A percentile compares a stretch with the other conserved stretches of the same genome.
Evolutionary conservation across 1,140 invertebrate species (phyloP).

Genomic region (Pomacea maculata): DNA sequence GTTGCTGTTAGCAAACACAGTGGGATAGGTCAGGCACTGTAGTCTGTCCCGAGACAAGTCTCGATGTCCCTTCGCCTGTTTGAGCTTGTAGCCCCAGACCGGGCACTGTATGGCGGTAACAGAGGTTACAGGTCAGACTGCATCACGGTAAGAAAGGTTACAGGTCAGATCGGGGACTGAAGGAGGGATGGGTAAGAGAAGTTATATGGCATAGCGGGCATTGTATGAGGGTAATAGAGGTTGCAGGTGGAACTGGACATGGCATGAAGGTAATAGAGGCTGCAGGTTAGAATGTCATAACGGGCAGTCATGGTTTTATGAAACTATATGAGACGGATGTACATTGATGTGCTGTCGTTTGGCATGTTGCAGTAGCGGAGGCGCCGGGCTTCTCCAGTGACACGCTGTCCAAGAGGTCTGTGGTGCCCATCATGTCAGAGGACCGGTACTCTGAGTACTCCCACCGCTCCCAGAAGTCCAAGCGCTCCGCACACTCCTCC

Average conservation of each 20-base stretch:
- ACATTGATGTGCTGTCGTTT: background rate
- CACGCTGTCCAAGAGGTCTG: constrained; percentile 30
- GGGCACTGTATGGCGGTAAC: background rate
- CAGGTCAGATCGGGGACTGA: too few species aligned
- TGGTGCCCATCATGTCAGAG: constrained; percentile 23
- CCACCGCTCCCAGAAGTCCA: constrained; percentile 33
- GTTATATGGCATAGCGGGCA: too few species aligned
- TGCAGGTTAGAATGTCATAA: too few species aligned
- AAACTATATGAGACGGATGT: background rate
- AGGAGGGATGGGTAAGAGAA: background rate
- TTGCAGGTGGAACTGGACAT: too few species aligned
- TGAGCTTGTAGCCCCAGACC: background rate
- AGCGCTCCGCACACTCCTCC: constrained; percentile 25
- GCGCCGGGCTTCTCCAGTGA: constrained; percentile 28
- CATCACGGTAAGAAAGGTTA: background rate
- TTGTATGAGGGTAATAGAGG: too few species aligned
- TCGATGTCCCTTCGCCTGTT: background rate
- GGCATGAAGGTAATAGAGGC: too few species aligned
- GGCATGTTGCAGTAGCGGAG: constrained; percentile 18
- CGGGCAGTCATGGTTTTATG: background rate
- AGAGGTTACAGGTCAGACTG: background rate
- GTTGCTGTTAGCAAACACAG: constrained; percentile 7
- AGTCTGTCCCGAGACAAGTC: background rate
- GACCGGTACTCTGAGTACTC: constrained; percentile 38
- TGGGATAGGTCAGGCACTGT: constrained; percentile 1